Percentiles rank a stretch among this genome's conserved stretches.
phyloP scores from a whole-genome alignment of 1,140 invertebrate species.

The Tetramorium alpestre region DNA sequence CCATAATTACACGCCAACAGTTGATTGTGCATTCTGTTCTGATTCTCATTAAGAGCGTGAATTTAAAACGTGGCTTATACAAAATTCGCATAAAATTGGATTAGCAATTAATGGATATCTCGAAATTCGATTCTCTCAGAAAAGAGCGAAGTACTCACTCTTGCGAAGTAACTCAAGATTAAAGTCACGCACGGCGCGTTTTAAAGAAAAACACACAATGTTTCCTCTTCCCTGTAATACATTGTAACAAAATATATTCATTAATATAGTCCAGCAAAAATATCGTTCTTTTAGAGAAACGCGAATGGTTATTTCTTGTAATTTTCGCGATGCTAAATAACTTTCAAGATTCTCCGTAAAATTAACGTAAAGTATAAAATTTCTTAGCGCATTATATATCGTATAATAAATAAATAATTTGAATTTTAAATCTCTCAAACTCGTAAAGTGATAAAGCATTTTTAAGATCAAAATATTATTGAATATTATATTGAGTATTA shows the following conservation, averaged over 20 bases:
- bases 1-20: constrained; percentile 80
- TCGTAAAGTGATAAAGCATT: neutral
- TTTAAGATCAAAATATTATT: neutral
- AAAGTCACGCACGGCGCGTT: neutral
- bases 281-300: neutral
- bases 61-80: neutral
- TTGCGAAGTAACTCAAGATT: neutral
- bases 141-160: neutral
- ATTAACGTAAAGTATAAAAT: neutral
- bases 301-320: neutral
- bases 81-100: neutral
- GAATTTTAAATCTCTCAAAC: neutral
- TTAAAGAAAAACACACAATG: neutral
- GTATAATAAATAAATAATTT: neutral
- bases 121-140: neutral
- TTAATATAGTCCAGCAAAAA: neutral
- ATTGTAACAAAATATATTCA: neutral
- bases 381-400: neutral
- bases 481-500: neutral
- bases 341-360: neutral
- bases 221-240: neutral
- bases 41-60: constrained; percentile 63
- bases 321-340: neutral
- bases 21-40: constrained; percentile 58
- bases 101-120: neutral